A percentile compares a stretch with the other conserved stretches of the same genome.
Evolutionary conservation across 2,113 vertebrate species (phyloP).

Genomic region (Perca schrenkii): DNA sequence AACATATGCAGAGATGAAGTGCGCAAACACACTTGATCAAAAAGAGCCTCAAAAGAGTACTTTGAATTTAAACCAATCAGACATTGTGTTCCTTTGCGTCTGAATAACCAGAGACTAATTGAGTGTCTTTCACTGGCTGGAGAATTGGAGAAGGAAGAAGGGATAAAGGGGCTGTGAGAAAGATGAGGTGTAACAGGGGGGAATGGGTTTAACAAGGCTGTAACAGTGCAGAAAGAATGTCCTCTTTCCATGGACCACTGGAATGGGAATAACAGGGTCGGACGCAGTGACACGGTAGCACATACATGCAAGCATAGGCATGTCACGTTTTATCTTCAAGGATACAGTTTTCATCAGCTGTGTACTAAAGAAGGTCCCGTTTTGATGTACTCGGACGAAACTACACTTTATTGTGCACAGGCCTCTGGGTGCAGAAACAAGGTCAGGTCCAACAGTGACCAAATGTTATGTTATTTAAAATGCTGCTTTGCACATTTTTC

Average conservation of each 20-base stretch:
- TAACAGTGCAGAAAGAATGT: slow-evolving; percentile 64
- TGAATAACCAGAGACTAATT: slow-evolving; percentile 34
- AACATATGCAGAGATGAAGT: slow-evolving; percentile 1
- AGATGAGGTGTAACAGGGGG: slow-evolving; percentile 39
- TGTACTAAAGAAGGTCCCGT: slow-evolving; percentile 23
- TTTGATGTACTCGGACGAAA: slow-evolving; percentile 29
- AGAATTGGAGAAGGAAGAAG: slow-evolving; percentile 14
- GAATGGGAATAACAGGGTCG: slow-evolving; percentile 55
- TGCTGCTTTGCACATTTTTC: slow-evolving; percentile 10
- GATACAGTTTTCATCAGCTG: slow-evolving; percentile 32
- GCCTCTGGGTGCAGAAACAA: slow-evolving; percentile 24
- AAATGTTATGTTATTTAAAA: slow-evolving; percentile 39
- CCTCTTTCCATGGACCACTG: slow-evolving; percentile 59
- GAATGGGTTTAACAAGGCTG: slow-evolving; percentile 62
- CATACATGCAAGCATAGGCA: not conserved
- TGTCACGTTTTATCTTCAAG: slow-evolving; percentile 41
- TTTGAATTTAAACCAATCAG: slow-evolving; percentile 36
- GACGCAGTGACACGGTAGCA: slow-evolving; percentile 24
- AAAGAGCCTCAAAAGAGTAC: slow-evolving; percentile 1
- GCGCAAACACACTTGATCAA: slow-evolving; percentile 4
- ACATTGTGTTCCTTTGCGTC: slow-evolving; percentile 26
- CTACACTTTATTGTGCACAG: not conserved
- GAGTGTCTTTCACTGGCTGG: slow-evolving; percentile 36
- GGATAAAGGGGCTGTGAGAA: slow-evolving; percentile 47
- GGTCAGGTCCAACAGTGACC: slow-evolving; percentile 13